Base-by-base conservation (phyloP, 1,140 invertebrate species). In the Dufourea novaeangliae region DNA sequence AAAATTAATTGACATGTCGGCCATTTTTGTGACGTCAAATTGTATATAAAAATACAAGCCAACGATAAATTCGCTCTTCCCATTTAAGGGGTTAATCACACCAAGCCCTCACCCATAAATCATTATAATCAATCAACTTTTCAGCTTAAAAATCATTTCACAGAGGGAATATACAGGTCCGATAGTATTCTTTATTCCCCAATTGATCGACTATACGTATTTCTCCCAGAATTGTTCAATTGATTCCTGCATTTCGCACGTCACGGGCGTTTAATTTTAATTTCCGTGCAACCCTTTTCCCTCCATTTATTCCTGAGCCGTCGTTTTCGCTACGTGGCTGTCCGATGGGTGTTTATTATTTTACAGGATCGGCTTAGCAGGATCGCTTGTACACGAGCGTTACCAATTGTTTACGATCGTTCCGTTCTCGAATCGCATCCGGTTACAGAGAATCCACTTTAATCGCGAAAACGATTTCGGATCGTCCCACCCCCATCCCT, bases 391-490 rank as follows among this genome's bases (percentile, higher is more conserved):
- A 39, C 22, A 11, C 22, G 17, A n/a, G 66, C 14, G 46, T 27
- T 25, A 46, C 32, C 6, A 34, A 50, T 41, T 25, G 54, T 62
- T 62, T 62, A 57, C n/a, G 54, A 32, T 27, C 32, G 34, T 50
- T 37, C 7, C 5, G 32, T 54, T 56, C 17, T 22, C 20, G 20
- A 66, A 66, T 14, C 17, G 54, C 27, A 20, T 22, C 1, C 8
- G 10, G 22, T 11, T 1, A 14, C 6, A 6, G 10, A 12, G 10
- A 41, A 57, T 57, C 20, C 17, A 22, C 14, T 70, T 41, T 29
- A 57, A 70, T 59, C 37, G 67, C 27, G 27, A 32, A 32, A 70
- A 41, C 39, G 37, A 57, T 70, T 32, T 11, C 6, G 34, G 14
- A 32, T 32, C 20, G 54, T 32, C 14, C 7, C 1, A 5, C 11